A percentile compares a stretch with the other conserved stretches of the same genome.
phyloP scores from a whole-genome alignment of 2,888 invertebrate genomes.

The Protonemura montana region DNA sequence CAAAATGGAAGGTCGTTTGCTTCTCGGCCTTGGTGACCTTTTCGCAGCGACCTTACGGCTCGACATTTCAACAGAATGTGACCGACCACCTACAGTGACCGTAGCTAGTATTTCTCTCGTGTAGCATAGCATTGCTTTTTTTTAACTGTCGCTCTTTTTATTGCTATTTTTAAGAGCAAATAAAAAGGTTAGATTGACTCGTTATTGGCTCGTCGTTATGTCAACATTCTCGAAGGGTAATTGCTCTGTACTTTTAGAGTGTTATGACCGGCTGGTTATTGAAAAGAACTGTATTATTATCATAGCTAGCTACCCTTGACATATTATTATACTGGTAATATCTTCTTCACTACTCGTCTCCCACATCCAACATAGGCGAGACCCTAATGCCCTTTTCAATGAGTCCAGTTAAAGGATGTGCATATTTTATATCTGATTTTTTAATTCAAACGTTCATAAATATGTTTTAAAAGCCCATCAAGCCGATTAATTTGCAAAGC shows the following conservation, averaged over 20 bases:
- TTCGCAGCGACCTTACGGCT: not conserved
- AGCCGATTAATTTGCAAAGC: too few species aligned
- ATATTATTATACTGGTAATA: too few species aligned
- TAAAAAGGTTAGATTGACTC: not conserved
- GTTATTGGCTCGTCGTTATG: not conserved
- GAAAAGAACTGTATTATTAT: not conserved
- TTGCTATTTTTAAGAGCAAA: not conserved
- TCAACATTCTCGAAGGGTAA: too few species aligned
- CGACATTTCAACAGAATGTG: not conserved
- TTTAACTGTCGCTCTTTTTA: not conserved
- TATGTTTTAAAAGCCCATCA: too few species aligned
- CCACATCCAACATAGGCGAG: too few species aligned
- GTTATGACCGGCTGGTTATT: not conserved
- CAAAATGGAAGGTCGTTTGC: slow-evolving; percentile 7
- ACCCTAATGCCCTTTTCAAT: too few species aligned
- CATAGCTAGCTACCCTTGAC: too few species aligned
- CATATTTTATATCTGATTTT: too few species aligned
- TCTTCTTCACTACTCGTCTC: too few species aligned
- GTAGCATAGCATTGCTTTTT: not conserved
- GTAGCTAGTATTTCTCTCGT: not conserved
- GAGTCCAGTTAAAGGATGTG: too few species aligned
- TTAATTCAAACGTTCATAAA: too few species aligned
- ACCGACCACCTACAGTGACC: not conserved
- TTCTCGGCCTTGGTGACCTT: not conserved
- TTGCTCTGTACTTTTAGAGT: too few species aligned